Percentiles rank a stretch among this genome's conserved stretches.
Evolutionary conservation across 2,888 invertebrate species (phyloP).

Genomic region (Pecten maximus): DNA sequence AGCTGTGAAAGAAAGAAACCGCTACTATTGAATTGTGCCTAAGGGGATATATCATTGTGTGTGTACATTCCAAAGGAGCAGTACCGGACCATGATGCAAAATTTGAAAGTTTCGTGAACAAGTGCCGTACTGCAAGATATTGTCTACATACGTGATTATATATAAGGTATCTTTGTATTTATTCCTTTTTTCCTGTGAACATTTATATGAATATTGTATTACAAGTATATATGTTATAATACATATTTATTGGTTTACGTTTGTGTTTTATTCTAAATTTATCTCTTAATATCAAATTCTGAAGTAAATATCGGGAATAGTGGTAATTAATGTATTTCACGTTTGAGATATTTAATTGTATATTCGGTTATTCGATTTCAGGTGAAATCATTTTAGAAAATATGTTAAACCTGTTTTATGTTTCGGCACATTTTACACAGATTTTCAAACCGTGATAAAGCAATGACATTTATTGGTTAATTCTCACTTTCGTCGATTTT

Average conservation of each 20-base stretch:
- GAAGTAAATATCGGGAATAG: too few species aligned
- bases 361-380: too few species aligned
- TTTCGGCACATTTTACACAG: background rate
- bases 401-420: background rate
- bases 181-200: background rate
- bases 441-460: too few species aligned
- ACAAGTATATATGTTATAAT: too few species aligned
- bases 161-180: background rate
- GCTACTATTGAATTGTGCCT: background rate
- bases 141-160: background rate
- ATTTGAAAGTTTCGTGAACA: background rate
- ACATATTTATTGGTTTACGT: background rate
- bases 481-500: too few species aligned
- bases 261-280: background rate
- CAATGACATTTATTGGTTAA: too few species aligned
- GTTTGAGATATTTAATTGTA: background rate
- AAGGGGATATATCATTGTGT: background rate
- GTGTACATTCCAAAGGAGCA: background rate
- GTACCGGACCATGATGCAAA: background rate
- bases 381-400: background rate
- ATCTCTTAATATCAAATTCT: background rate
- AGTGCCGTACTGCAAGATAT: background rate
- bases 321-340: background rate
- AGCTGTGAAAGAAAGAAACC: background rate
- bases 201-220: too few species aligned